Base-by-base conservation (phyloP, 2,797 vertebrate species). In the Huso huso region DNA sequence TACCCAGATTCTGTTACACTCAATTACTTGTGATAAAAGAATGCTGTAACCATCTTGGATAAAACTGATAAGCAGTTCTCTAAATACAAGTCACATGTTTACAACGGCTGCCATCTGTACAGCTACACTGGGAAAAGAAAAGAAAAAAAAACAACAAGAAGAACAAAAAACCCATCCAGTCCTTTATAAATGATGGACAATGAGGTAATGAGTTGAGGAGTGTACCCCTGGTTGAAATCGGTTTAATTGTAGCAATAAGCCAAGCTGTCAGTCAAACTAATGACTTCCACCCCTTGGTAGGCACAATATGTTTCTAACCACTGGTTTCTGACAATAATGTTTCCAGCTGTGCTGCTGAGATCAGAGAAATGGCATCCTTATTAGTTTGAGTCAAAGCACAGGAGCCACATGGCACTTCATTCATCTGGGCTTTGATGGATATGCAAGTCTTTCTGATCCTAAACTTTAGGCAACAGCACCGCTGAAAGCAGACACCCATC, bases 231-330 rank as follows among this genome's bases (percentile, higher is more conserved):
- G 37, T 37, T 55, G 48, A 10, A 12, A 70, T 64, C 70, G 51
- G 62, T 70, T 50, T 61, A 73, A 65, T 1, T 74, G 73, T 70
- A 78, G 68, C 69, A 69, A 72, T 66, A 61, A n/a, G 75, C 76
- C 79, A 78, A 74, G 70, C 78, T 81, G 83, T 75, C 79, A 73
- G 74, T 81, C 82, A 83, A 72, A 69, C 73, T 83, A 84, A 88
- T 80, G 77, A 84, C 81, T 87, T 82, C 84, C 78, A 82, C 75
- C 78, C 72, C 77, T 77, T 68, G 61, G 74, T 76, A 75, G 71
- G 80, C 81, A 90, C 82, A 83, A 69, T 69, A 63, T 82, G 86
- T 82, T 86, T 81, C 81, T 70, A 70, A 72, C 73, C 70, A 65
- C 62, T 57, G 49, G 73, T 63, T 37, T 37, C 65, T 65, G 64